Evolutionary conservation across 2,113 vertebrate genomes (phyloP), one percentile per base, ranked within the genome.

Genomic region (Papio anubis): DNA sequence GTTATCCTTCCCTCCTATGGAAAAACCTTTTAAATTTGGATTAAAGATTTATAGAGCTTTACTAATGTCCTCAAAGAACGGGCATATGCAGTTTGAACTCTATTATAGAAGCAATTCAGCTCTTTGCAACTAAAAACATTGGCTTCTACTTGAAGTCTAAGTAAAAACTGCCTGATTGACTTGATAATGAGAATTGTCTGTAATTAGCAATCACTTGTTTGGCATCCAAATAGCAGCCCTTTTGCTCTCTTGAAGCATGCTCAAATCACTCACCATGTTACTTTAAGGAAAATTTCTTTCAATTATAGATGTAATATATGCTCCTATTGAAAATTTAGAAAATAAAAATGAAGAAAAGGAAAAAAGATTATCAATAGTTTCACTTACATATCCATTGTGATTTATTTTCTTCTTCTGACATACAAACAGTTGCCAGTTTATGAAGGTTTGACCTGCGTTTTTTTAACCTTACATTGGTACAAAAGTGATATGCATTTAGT

Each of bases 321-420:
- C 27, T 75, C 1, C 57, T 93, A 84, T 50, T 57, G 43, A 91
- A 95, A 94, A 79, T 94, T 85, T 83, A 89, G 80, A 92, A 97
- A 88, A 73, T 90, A 93, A 61, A 80, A 81, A 70, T 59, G 93
- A 79, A 78, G 25, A 84, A 23, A 82, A 72, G 79, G 59, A n/a
- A 81, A 75, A 80, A 75, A 70, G 75, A 57, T 11, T 84, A 82
- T 45, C 0, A 0, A 25, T 82, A 79, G n/a, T 78, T 35, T 52
- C 73, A 86, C 16, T 73, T 88, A 66, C 14, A 91, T 61, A 93
- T 81, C 81, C 10, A 59, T 59, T 25, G 23, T 7, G 35, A 48
- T 45, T 2, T 73, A 94, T 94, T 86, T 92, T 40, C 32, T 92
- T 93, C 30, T 35, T 81, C 45, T 18, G 43, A 76, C 45, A 18